Evolutionary conservation across 2,888 invertebrate genomes (phyloP), one percentile per base, ranked within the genome.

Genomic region (Dichetophora obliterata): DNA sequence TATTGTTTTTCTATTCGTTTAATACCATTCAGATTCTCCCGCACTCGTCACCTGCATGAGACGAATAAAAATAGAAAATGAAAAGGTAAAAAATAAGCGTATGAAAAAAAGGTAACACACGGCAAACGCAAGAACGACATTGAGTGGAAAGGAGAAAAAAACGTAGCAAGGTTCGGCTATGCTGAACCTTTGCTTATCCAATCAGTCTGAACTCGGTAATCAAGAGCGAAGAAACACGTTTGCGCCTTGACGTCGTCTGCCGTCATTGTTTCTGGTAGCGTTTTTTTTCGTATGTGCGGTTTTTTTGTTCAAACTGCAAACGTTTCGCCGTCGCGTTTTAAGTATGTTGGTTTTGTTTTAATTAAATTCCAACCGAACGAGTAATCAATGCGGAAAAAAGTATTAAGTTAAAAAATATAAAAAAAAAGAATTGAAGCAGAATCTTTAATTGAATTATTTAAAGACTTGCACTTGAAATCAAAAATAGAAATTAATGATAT

Each of bases 201-300:
- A 89, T 88, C 88, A 89, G 89, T 89, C 88, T 85, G 86, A 87
- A 88, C 87, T 86, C 88, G 89, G 88, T 88, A 86, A 88, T 86
- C 89, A 86, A 85, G 87, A 88, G 86, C 86, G 87, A 83, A 87
- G 85, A 86, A 86, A 85, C 84, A 84, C 57, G 76, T 72, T 48
- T 59, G 72, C 73, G 72, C 24, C 37, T 70, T 24, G 63, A 50
- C 59, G 75, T 59, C 31, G 76, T 77, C 75, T 75, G 19, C 37
- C 54, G 74, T 59, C 31, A 19, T 27, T 27, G 63, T 14, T 43
- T 59, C 50, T 50, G 68, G 43, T 9, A 24, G 31, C 31, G 24
- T 24, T 61, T 24, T 27, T 24, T 63, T 65, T 27, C 43, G 48
- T 78, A 74, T 77, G 79, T 78, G 73, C 75, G 73, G 22, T 75